Evolutionary conservation across 1,140 invertebrate genomes (phyloP), one percentile per base, ranked within the genome.

Genomic region (Drosophila eugracilis): DNA sequence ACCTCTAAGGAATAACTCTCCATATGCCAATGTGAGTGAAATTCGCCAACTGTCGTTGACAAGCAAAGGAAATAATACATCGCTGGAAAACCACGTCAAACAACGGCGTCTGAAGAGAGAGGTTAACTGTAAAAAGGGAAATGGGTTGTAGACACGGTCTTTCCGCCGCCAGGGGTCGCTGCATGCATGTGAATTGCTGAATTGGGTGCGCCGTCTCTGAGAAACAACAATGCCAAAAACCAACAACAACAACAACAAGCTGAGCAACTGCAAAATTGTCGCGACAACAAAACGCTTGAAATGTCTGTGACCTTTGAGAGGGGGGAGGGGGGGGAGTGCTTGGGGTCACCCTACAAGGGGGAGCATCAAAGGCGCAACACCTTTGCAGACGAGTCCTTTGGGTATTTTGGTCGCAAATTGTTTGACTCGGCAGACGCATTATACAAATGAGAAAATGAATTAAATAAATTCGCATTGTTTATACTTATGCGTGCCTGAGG

Each of bases 281-380:
- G 63, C 78, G 78, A 81, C 81, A 74, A 75, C 71, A 78, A 60
- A 75, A 70, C 59, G 55, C 70, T 88, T 81, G 32, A 86, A 81
- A 88, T 81, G 81, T 86, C 83, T 88, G 78, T 83, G 81, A 86
- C 83, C 81, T 88, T 88, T 75, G 26, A 24, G 19, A 22, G 42
- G 19, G 26, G 42, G 22, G 10, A 15, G 10, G 12, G 32, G 55
- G 24, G 34, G 26, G 22, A 4, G 30, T 9, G 30, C 2, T 10
- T 7, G 10, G 34, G 7, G 3, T 34, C 9, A 41, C 28, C 44
- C 30, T 17, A n/a, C n/a, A 17, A 30, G 21, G 32, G 36, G 19
- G 50, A 42, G n/a, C 41, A 50, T 62, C 59, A 78, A 66, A 75
- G 71, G 58, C 47, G 21, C 34, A 59, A 49, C 32, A 47, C 45